Evolutionary conservation across 2,888 invertebrate species (phyloP), one percentile per base, ranked within the genome.

Genomic region (Netelia melanura): DNA sequence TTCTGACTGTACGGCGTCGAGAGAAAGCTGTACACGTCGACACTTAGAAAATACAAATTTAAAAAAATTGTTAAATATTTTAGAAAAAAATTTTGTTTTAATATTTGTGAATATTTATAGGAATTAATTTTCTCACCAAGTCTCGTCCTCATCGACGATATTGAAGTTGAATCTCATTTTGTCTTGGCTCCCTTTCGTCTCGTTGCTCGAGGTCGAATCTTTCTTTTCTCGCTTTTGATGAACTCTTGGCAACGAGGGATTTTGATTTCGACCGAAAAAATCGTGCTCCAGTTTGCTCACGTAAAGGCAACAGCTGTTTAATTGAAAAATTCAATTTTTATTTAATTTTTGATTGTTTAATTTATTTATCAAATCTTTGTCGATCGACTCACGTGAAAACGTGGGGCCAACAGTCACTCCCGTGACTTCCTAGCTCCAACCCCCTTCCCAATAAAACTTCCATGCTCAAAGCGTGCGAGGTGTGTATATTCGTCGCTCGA

Each of bases 361-460:
- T 17, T 17, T 21, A 62, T 11, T 62, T 17, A n/a, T 62, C 2
- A 3, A 52, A 52, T 70, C 3, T 25, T 65, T 65, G 9, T 14
- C 8, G 25, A 84, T 65, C 71, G n/a, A 79, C 91, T 89, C 90
- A 95, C 90, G 97, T 96, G 92, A 99, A 98, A 84, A 99, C 98
- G 92, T 99, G 98, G 86, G 97, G 97, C 99, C 99, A 99, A 91
- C 99, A 99, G 87, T 98, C 98, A 21, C 98, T 96, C 38, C 98
- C 98, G 91, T 98, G 98, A 56, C 98, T 98, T 3, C 98, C 98
- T 8, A 98, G 95, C 91, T 98, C 98, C 72, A 99, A 94, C 1
- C 98, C 98, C 84, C 97, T 96, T 76, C 96, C 97, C 81, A 99
- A 95, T 30, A 99, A 95, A 21, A 99, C 97, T 92, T 99, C 98